Percentiles rank a stretch among this genome's conserved stretches.
phyloP scores from a whole-genome alignment of 2,888 invertebrate genomes.

The Neelides folsomi region DNA sequence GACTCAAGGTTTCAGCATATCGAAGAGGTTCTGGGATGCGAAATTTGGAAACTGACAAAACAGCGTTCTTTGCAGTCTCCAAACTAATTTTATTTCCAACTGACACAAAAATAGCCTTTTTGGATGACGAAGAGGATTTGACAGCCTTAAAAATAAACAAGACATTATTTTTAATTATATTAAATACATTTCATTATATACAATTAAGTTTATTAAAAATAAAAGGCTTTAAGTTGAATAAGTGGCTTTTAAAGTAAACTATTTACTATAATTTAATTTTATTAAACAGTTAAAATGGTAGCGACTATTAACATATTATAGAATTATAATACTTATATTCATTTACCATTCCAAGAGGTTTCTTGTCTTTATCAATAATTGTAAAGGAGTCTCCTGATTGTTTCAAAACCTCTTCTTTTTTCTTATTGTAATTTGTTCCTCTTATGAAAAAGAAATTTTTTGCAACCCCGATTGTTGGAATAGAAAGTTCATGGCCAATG shows the following conservation, averaged over 20 bases:
- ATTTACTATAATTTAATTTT: no score
- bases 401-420: constrained; percentile 10
- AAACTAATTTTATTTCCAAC: constrained; percentile 36
- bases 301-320: background rate
- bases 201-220: no score
- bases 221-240: no score
- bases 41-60: constrained; percentile 31
- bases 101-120: constrained; percentile 36
- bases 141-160: constrained; percentile 20
- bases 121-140: constrained; percentile 24
- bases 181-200: no score
- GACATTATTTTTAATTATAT: background rate
- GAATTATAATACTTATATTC: background rate
- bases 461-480: constrained; percentile 39
- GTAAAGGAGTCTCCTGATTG: constrained; percentile 21
- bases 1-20: constrained; percentile 32
- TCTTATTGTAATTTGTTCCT: constrained; percentile 30
- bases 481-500: constrained; percentile 37
- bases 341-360: constrained; percentile 28
- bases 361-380: constrained; percentile 9
- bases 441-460: constrained; percentile 38
- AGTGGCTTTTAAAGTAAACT: no score
- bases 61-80: constrained; percentile 34
- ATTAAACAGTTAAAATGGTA: no score
- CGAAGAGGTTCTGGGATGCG: constrained; percentile 36